Base-by-base conservation (phyloP, 2,888 invertebrate genomes). In the Leptothorax acervorum region DNA sequence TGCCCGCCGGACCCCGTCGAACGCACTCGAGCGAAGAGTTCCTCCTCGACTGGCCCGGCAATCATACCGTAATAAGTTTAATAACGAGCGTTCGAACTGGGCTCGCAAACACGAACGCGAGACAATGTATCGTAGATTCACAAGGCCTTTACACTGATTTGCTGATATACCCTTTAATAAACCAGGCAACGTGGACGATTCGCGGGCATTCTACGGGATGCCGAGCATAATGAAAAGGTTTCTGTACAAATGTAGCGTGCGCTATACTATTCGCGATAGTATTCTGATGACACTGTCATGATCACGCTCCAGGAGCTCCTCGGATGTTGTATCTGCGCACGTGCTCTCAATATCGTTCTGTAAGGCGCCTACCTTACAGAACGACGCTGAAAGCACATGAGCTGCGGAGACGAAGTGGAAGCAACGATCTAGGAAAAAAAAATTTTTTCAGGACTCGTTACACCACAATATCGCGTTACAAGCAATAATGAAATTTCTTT, bases 141-240 rank as follows among this genome's bases (percentile, higher is more conserved):
- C 79, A 83, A 70, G 88, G 88, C 84, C 87, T 87, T 87, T 86
- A 84, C 70, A 84, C 78, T 87, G 73, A 88, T 90, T 89, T 89
- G 83, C 83, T 74, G 79, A 66, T 70, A 83, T 82, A 89, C 68
- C 75, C 71, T 79, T 66, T 78, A 78, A 76, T 66, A 66, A 78
- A 78, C 71, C 90, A 85, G 92, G 92, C 92, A 92, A 89, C 63
- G 91, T 88, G 87, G 89, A 91, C 82, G 89, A 91, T 86, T 90
- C 87, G 55, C 55, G 82, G 91, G 91, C 88, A 87, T 86, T 88
- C 76, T 85, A 89, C 86, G 84, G 90, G 86, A 91, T 88, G 88
- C 83, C 79, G 88, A 83, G 82, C 76, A 23, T 23, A 81, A 79
- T 48, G 31, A 73, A 85, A 78, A 65, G 66, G 76, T 83, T 84